Conservation (phyloP, 2,888 invertebrate genomes). For the Syrista parreyssii region DNA sequence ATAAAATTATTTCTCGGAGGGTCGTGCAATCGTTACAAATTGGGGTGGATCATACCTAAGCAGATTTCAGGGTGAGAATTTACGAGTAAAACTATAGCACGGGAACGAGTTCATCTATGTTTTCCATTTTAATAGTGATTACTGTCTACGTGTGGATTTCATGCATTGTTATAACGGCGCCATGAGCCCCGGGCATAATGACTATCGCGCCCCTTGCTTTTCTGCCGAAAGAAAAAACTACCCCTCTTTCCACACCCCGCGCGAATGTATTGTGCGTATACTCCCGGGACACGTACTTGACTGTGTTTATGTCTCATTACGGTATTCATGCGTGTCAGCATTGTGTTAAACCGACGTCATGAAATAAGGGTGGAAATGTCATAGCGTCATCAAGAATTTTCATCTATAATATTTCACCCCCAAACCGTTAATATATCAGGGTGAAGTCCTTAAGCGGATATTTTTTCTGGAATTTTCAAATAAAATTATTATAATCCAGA, state of each 20-base stretch:
- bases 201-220: background rate
- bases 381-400: background rate
- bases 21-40: background rate
- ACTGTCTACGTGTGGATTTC: background rate
- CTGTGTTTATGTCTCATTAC: background rate
- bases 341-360: background rate
- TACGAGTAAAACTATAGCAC: background rate
- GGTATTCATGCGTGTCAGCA: background rate
- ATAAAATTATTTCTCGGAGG: background rate
- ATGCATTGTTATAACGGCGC: background rate
- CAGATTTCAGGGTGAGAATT: background rate
- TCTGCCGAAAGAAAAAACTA: background rate
- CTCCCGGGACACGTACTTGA: no score
- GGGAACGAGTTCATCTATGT: background rate
- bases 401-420: background rate
- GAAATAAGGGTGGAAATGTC: background rate
- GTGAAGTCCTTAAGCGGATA: background rate
- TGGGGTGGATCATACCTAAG: background rate
- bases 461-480: no score
- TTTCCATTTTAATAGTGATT: background rate
- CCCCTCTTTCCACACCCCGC: background rate
- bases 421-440: background rate
- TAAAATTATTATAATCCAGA: background rate
- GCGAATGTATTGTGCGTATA: background rate
- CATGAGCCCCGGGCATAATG: background rate